Evolutionary conservation across 1,140 invertebrate genomes (phyloP).

Genomic region (Pygmarrhopalites habei): DNA sequence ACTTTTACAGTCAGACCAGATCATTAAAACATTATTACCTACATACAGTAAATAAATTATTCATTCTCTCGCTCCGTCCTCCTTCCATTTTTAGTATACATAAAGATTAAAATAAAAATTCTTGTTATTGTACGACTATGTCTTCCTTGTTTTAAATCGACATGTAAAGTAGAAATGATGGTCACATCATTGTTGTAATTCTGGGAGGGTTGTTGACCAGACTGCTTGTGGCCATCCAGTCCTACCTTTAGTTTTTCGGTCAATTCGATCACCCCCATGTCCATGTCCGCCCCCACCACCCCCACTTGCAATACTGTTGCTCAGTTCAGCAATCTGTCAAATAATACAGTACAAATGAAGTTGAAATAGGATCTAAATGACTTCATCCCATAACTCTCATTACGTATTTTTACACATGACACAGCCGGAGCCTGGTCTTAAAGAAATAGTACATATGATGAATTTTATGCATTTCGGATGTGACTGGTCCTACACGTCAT

Average conservation of each 20-base stretch:
- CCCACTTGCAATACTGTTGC: background rate
- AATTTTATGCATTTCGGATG: constrained; percentile 1
- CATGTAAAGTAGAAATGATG: no score
- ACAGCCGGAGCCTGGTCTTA: background rate
- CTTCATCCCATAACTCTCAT: background rate
- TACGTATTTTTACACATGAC: background rate
- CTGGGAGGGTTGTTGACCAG: no score
- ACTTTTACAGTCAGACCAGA: no score
- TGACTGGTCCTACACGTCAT: no score
- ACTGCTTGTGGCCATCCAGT: constrained; percentile 94
- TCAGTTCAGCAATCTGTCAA: constrained; percentile 13
- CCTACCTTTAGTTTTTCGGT: constrained; percentile 58
- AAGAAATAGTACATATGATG: background rate
- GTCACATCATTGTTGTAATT: no score
- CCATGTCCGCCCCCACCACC: background rate
- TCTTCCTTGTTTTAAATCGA: no score
- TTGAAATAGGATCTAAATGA: background rate
- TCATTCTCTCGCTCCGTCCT: no score
- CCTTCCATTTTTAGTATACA: no score
- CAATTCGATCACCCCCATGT: background rate
- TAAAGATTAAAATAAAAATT: no score
- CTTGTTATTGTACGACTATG: no score
- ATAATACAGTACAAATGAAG: background rate
- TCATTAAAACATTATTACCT: no score
- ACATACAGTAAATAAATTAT: no score